Evolutionary conservation across 2,113 vertebrate genomes (phyloP).

Genomic region (Calidris pugnax): DNA sequence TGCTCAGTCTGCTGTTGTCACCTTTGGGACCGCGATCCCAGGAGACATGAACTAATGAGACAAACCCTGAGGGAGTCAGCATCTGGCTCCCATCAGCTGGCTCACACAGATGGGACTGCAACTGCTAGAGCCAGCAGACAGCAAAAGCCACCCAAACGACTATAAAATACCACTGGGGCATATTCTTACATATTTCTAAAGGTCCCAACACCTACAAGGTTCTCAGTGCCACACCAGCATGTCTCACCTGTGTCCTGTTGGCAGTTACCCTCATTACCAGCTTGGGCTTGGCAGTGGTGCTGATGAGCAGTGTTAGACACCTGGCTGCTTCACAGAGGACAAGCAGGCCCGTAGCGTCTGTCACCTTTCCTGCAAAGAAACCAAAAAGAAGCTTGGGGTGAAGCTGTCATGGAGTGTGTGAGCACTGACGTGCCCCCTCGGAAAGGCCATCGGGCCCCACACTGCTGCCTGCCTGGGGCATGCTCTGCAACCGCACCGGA

Average conservation of each 20-base stretch:
- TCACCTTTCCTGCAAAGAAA: background rate
- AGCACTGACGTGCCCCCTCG: accelerated
- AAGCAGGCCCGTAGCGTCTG: accelerated
- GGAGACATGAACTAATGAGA: background rate
- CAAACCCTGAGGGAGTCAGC: background rate
- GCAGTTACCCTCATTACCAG: background rate
- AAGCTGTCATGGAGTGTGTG: accelerated
- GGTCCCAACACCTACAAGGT: background rate
- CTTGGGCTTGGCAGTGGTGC: too few relatives aligned
- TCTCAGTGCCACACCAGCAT: accelerated
- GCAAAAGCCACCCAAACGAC: background rate
- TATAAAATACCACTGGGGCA: background rate
- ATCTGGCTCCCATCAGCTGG: background rate
- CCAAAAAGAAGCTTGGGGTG: background rate
- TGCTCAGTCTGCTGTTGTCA: background rate
- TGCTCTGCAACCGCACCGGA: accelerated
- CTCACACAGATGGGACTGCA: background rate
- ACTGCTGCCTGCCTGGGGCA: background rate
- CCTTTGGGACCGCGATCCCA: accelerated
- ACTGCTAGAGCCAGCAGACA: background rate
- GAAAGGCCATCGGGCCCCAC: accelerated
- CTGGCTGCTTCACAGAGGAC: accelerated
- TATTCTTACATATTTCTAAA: background rate
- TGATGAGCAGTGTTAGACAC: accelerated
- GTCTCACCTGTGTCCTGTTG: accelerated